Base-by-base conservation (phyloP, 2,888 invertebrate genomes). In the Mythimna lalbum region DNA sequence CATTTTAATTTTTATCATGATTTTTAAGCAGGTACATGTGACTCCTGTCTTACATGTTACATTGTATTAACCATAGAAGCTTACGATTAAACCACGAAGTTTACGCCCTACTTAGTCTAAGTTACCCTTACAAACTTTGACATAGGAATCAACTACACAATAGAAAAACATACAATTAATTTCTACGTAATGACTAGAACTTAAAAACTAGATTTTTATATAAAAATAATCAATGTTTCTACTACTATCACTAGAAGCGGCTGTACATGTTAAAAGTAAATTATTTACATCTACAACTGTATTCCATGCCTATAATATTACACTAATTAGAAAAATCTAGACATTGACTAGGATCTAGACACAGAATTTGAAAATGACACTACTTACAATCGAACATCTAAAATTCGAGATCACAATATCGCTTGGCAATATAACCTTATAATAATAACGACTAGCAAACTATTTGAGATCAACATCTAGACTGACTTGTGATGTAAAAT, bases 361-460 rank as follows among this genome's bases (percentile, higher is more conserved):
- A 82, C 71, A 78, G 70, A 80, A 76, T 69, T 75, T 63, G 70
- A 80, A 83, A 86, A 83, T 76, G 71, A 72, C 70, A 76, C 85
- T 83, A 84, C 85, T 84, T 83, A 83, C 53, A 78, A 78, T 77
- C 76, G 80, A 82, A 86, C 60, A 60, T 80, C 80, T 83, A 87
- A 90, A 88, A 87, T 87, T 87, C 86, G 89, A 91, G 90, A 95
- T 94, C 94, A 95, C 94, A 94, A 93, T 95, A 95, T 95, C 94
- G 95, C 95, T 95, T 95, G 90, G 94, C 95, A 95, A 94, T 95
- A 94, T 90, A 87, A 87, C 74, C 86, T 88, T 91, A 91, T 76
- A 68, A 76, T 89, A 86, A 77, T 89, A 86, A 88, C 71, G 80
- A 90, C 90, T 90, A 92, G 89, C 86, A 84, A 81, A 72, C 84